These are phyloP conservation scores for Cheilosia variabilis DNA, from an alignment of 2,888 invertebrate genomes.

Conservation along the genomic window DNA sequence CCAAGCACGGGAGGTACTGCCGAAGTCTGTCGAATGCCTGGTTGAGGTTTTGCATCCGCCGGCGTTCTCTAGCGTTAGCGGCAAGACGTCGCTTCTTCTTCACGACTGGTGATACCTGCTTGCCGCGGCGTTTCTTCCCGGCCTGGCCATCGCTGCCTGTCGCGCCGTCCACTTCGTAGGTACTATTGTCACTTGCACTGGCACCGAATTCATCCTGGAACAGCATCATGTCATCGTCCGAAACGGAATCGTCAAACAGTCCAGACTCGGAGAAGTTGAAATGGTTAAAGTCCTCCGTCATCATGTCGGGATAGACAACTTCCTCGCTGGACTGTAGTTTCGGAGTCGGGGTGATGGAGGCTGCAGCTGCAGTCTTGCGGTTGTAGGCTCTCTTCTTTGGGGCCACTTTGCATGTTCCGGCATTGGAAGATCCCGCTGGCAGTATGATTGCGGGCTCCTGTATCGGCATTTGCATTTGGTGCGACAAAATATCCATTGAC, in stretches of 20 bases:
- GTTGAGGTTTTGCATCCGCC: conserved; percentile 97
- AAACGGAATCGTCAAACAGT: conserved; percentile 81
- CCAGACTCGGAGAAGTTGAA: conserved; percentile 82
- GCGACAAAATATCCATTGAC: conserved; percentile 55
- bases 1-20: conserved; percentile 95
- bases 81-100: conserved; percentile 93
- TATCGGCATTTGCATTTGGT: conserved; percentile 67
- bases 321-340: conserved; percentile 60
- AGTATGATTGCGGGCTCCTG: background rate
- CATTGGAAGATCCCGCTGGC: conserved; percentile 80
- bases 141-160: conserved; percentile 62
- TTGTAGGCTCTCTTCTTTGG: conserved; percentile 81
- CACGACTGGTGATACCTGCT: conserved; percentile 91
- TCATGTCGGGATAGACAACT: conserved; percentile 62
- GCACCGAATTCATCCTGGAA: conserved; percentile 80
- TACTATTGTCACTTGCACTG: conserved; percentile 78
- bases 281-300: conserved; percentile 79
- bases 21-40: conserved; percentile 96
- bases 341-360: conserved; percentile 36
- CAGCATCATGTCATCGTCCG: conserved; percentile 81
- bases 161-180: conserved; percentile 77
- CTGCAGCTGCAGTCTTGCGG: conserved; percentile 76
- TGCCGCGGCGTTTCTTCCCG: conserved; percentile 85
- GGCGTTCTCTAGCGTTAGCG: conserved; percentile 95
- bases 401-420: conserved; percentile 80